Conservation (phyloP, 2,113 vertebrate species). For the Tor tambroides region DNA sequence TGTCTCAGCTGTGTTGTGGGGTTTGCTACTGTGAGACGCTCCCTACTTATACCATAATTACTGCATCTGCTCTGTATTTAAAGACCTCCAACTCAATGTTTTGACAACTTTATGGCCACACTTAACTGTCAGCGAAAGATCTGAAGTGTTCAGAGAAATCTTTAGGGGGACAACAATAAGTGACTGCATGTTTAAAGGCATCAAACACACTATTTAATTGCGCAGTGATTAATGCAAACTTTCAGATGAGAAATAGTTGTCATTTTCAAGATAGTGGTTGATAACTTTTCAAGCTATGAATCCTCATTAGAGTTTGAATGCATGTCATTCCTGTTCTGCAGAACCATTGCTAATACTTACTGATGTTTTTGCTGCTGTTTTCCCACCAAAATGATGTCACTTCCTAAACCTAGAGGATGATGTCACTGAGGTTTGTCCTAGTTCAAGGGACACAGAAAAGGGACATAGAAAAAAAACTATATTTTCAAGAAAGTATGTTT, state of each 20-base stretch:
- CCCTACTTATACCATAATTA: slow-evolving; percentile 43
- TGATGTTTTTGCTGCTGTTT: not conserved
- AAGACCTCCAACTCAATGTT: slow-evolving; percentile 47
- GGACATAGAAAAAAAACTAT: not conserved
- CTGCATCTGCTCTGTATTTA: slow-evolving; percentile 51
- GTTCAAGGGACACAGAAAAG: not conserved
- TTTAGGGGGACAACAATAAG: not conserved
- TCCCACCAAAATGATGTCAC: not conserved
- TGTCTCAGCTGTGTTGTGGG: slow-evolving; percentile 57
- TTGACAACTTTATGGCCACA: slow-evolving; percentile 47
- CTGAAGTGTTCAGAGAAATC: slow-evolving; percentile 28
- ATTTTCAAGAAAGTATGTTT: not conserved
- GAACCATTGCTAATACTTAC: not conserved
- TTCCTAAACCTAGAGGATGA: not conserved
- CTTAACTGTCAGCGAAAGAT: slow-evolving; percentile 35
- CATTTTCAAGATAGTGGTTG: not conserved
- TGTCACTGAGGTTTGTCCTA: not conserved
- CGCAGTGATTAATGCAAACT: not conserved
- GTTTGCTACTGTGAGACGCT: slow-evolving; percentile 50
- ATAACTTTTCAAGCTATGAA: not conserved
- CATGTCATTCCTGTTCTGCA: not conserved
- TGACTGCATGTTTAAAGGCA: not conserved
- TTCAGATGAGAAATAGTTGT: not conserved
- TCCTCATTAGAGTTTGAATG: not conserved
- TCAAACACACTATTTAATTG: not conserved